Conservation (phyloP, 2,888 invertebrate genomes). For the Synergus japonicus region DNA sequence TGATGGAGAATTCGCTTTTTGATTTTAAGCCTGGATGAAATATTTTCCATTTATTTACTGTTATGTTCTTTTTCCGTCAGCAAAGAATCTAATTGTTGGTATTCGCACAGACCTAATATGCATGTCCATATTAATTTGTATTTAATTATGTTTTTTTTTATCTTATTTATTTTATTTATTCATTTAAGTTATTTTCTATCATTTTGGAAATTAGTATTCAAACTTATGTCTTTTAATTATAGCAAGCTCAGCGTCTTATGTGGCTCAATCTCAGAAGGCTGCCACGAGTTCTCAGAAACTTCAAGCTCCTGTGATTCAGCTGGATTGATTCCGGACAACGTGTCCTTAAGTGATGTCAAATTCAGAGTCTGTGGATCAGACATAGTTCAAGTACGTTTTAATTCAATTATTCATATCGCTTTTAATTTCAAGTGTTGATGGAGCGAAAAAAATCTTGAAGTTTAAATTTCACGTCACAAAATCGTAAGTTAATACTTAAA, state of each 20-base stretch:
- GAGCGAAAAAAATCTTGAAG: no score
- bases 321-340: slow-evolving; percentile 69
- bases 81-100: slow-evolving; percentile 32
- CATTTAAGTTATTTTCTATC: neutral
- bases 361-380: slow-evolving; percentile 64
- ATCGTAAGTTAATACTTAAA: neutral
- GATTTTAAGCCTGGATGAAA: neutral
- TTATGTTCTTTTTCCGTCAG: slow-evolving; percentile 24
- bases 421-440: no score
- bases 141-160: neutral
- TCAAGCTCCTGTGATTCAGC: slow-evolving; percentile 65
- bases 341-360: slow-evolving; percentile 68
- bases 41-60: slow-evolving; percentile 1
- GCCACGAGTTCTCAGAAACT: slow-evolving; percentile 34
- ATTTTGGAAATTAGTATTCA: neutral
- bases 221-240: slow-evolving; percentile 34
- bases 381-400: slow-evolving; percentile 66
- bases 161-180: neutral
- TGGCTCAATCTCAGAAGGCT: slow-evolving; percentile 49
- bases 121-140: slow-evolving; percentile 16
- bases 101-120: slow-evolving; percentile 40
- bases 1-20: neutral
- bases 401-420: neutral
- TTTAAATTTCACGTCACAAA: neutral
- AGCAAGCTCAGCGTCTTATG: slow-evolving; percentile 47